A percentile compares a stretch with the other conserved stretches of the same genome.
phyloP scores from a whole-genome alignment of 2,888 invertebrate species.

The Phymatocera aterrima region DNA sequence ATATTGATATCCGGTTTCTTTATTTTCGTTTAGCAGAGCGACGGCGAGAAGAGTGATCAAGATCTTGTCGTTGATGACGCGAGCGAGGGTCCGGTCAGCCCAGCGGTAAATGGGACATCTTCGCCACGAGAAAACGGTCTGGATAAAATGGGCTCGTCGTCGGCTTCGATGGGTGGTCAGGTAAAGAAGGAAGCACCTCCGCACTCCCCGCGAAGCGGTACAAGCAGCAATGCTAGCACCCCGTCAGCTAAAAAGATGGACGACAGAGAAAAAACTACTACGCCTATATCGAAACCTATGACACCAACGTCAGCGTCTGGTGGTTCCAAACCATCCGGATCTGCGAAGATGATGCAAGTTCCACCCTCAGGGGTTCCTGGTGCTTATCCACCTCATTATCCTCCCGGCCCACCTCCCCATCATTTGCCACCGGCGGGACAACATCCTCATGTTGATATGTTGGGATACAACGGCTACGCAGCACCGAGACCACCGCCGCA shows the following conservation, averaged over 20 bases:
- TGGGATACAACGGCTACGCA: slow-evolving; percentile 79
- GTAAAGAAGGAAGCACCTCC: slow-evolving; percentile 68
- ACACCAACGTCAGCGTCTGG: slow-evolving; percentile 84
- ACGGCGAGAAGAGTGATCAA: slow-evolving; percentile 92
- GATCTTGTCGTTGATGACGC: slow-evolving; percentile 97
- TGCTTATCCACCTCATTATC: slow-evolving; percentile 71
- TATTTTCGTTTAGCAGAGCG: slow-evolving; percentile 78
- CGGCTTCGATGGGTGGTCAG: slow-evolving; percentile 69
- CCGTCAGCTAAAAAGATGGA: slow-evolving; percentile 89
- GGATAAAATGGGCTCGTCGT: slow-evolving; percentile 80
- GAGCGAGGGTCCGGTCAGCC: slow-evolving; percentile 93
- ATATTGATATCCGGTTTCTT: slow-evolving; percentile 31
- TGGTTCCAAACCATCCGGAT: slow-evolving; percentile 65
- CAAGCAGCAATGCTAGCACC: slow-evolving; percentile 92
- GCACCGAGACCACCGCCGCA: slow-evolving; percentile 79
- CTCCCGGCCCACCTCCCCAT: slow-evolving; percentile 78
- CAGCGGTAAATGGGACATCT: slow-evolving; percentile 86
- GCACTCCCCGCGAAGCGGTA: slow-evolving; percentile 83
- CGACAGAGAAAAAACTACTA: slow-evolving; percentile 90
- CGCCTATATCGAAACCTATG: slow-evolving; percentile 92
- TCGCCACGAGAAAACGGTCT: slow-evolving; percentile 92
- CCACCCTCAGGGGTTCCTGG: slow-evolving; percentile 66
- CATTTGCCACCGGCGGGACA: slow-evolving; percentile 77
- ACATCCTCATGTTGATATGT: slow-evolving; percentile 81
- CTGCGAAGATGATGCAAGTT: slow-evolving; percentile 71